phyloP scores from a whole-genome alignment of 2,888 invertebrate species.

The Patella pellucida region DNA sequence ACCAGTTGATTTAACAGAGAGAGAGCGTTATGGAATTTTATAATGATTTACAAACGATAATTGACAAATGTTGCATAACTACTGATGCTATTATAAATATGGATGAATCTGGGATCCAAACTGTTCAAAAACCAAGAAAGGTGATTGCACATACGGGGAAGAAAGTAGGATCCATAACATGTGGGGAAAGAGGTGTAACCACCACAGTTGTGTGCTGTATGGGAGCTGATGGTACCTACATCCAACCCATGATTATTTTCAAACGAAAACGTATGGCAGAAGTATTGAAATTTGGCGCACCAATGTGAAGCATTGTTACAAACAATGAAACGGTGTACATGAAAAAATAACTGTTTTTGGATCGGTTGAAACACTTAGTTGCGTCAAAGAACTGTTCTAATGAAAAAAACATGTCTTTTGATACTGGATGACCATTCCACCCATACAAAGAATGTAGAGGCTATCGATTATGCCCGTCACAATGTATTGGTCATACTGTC shows the following conservation, averaged over 20 bases:
- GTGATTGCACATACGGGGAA: constrained; percentile 1
- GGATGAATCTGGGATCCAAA: no score
- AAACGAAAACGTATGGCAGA: not conserved
- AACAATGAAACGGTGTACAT: not conserved
- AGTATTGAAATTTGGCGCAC: not conserved
- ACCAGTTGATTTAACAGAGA: no score
- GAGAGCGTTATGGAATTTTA: no score
- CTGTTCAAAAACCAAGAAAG: not conserved
- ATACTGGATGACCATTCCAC: not conserved
- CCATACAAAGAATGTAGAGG: not conserved
- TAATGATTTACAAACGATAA: no score
- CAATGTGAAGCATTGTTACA: not conserved
- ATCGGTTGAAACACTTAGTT: not conserved
- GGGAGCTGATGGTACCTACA: not conserved
- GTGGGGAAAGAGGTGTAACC: not conserved
- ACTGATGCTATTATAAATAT: no score
- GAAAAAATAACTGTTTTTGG: not conserved
- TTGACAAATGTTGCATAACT: no score
- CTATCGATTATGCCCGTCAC: not conserved
- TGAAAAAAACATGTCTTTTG: not conserved
- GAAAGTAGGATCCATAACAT: constrained; percentile 4
- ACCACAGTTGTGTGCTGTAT: not conserved
- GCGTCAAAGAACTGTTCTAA: not conserved
- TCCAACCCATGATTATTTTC: not conserved
- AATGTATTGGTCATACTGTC: not conserved